Base-by-base conservation (phyloP, 1,140 invertebrate genomes). In the Rhopalosiphum padi region DNA sequence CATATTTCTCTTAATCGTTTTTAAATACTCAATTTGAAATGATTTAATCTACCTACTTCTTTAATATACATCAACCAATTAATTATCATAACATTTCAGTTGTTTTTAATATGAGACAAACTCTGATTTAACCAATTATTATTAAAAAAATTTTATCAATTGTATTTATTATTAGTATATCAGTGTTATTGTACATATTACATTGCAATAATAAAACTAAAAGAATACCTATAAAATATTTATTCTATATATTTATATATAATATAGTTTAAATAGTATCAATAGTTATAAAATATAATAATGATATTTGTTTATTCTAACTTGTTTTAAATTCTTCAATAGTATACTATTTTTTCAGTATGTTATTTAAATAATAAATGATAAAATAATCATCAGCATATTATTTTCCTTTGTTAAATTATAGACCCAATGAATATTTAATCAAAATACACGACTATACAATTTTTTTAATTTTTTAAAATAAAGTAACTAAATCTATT, bases 121-220 rank as follows among this genome's bases (percentile, higher is more conserved):
- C 23, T 7, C 23, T 11, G 8, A 85, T 4, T 8, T 30, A n/a
- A 68, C 30, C 30, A 68, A n/a, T 68, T 68, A 43, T 85, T 41
- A 15, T 41, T 11, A 18, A n/a, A n/a, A n/a, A n/a, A 0, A 21
- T 23, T 25, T 25, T 43, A 85, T 43, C 43, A 41, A 85, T 41
- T 15, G 23, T 85, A 43, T 41, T 41, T 25, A 30, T 68, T n/a
- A 77, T n/a, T n/a, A n/a, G 60, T 77, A 77, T n/a, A n/a, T 77
- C 60, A 77, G 60, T n/a, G 30, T 77, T n/a, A 77, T 77, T 77
- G 60, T 85, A 25, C 9, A 41, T 41, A 43, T 11, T 85, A 43
- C 3, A 25, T 85, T 85, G 83, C 83, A 85, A 43, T 85, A 43
- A 85, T 85, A 41, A 85, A 85, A 85, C 37, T 85, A 85, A 77